Conservation (phyloP, 1,140 invertebrate species). For the Euura lappo region DNA sequence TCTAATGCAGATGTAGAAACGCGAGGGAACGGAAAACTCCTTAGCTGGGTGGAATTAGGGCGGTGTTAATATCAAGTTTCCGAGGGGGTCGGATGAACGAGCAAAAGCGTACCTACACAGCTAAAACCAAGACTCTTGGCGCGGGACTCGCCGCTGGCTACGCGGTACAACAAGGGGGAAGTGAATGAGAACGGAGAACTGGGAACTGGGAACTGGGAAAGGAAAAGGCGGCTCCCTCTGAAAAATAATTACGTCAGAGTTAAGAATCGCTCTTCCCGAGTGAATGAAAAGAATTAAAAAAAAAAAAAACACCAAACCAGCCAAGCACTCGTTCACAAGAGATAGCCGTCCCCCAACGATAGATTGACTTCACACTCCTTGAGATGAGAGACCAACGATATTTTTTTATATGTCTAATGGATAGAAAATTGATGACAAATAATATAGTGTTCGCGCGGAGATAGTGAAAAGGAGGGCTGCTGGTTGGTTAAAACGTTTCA, state of each 20-base stretch:
- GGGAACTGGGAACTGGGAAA: not conserved
- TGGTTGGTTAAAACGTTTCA: too few species aligned
- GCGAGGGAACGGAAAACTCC: not conserved
- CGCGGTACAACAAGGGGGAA: not conserved
- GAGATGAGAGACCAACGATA: too few species aligned
- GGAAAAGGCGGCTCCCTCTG: not conserved
- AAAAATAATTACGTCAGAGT: slow-evolving; percentile 5
- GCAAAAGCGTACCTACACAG: not conserved
- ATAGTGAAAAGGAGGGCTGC: too few species aligned
- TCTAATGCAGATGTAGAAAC: not conserved
- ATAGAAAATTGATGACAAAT: too few species aligned
- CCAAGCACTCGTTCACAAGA: not conserved
- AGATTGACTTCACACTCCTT: too few species aligned
- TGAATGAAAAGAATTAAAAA: not conserved
- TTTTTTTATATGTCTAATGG: too few species aligned
- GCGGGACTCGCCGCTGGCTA: not conserved
- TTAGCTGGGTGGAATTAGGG: not conserved
- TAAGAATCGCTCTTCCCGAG: not conserved
- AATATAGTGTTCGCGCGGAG: too few species aligned
- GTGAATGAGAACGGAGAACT: not conserved
- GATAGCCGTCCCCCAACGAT: too few species aligned
- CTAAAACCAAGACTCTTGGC: not conserved
- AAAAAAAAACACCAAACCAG: not conserved
- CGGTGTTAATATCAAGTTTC: slow-evolving; percentile 5
- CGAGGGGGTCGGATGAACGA: not conserved